A percentile compares a stretch with the other conserved stretches of the same genome.
Evolutionary conservation across 2,113 vertebrate species (phyloP).

Genomic region (Corvus cornix): DNA sequence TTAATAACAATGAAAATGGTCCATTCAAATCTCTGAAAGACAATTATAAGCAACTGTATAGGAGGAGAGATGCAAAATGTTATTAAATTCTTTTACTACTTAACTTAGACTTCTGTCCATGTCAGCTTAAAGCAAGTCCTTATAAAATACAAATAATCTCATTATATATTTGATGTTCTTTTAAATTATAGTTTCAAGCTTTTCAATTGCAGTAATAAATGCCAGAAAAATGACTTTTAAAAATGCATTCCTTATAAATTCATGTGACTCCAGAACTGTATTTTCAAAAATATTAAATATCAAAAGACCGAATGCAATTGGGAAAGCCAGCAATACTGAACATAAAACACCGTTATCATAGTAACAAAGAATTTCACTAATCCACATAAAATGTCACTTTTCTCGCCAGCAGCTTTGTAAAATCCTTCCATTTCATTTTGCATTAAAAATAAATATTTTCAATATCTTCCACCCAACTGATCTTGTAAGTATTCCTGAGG

Average conservation of each 20-base stretch:
- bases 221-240: not conserved
- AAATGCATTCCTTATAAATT: not conserved
- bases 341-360: not conserved
- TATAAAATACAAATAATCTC: not conserved
- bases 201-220: not conserved
- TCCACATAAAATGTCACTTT: not conserved
- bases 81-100: not conserved
- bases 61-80: not conserved
- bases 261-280: not conserved
- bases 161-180: not conserved
- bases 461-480: not conserved
- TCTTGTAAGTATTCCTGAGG: not conserved
- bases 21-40: not conserved
- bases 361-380: not conserved
- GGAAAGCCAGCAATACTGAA: not conserved
- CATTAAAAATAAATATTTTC: not conserved
- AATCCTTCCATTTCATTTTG: not conserved
- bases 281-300: not conserved
- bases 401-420: not conserved
- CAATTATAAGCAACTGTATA: not conserved
- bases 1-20: not conserved
- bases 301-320: not conserved
- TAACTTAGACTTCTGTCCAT: not conserved
- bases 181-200: not conserved
- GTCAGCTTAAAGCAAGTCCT: not conserved